phyloP scores from a whole-genome alignment of 1,140 invertebrate genomes.

The Bathynomus jamesi region DNA sequence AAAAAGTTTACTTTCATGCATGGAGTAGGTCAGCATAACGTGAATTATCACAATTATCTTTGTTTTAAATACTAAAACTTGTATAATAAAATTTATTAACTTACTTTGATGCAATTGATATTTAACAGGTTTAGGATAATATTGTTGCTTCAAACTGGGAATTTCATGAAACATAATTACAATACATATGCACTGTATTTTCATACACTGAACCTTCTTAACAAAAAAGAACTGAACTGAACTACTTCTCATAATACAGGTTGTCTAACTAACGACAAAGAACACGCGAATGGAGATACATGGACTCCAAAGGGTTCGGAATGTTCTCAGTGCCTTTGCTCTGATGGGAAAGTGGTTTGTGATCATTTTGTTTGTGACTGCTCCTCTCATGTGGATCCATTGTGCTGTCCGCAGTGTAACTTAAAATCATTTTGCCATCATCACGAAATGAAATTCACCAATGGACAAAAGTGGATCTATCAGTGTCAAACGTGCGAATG shows the following conservation, averaged over 20 bases:
- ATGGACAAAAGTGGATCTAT: slow-evolving; percentile 77
- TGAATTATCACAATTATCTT: too few relatives aligned
- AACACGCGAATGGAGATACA: slow-evolving; percentile 51
- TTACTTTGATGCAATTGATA: too few relatives aligned
- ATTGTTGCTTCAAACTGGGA: too few relatives aligned
- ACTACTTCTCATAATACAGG: slow-evolving; percentile 42
- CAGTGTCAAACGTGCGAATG: slow-evolving; percentile 86
- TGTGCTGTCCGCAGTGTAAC: slow-evolving; percentile 61
- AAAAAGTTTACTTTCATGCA: too few relatives aligned
- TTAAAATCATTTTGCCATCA: slow-evolving; percentile 60
- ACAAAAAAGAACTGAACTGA: too few relatives aligned
- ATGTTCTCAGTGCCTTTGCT: slow-evolving; percentile 55
- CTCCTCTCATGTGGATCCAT: slow-evolving; percentile 41
- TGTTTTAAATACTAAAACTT: too few relatives aligned
- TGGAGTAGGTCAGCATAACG: too few relatives aligned
- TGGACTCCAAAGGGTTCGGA: slow-evolving; percentile 48
- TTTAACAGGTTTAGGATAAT: too few relatives aligned
- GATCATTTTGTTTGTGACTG: slow-evolving; percentile 56
- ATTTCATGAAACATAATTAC: too few relatives aligned
- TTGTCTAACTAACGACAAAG: slow-evolving; percentile 55
- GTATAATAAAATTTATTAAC: too few relatives aligned
- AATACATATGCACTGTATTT: too few relatives aligned
- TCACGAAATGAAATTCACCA: slow-evolving; percentile 61
- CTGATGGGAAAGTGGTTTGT: slow-evolving; percentile 57
- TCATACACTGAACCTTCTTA: too few relatives aligned